Evolutionary conservation across 2,113 vertebrate genomes (phyloP).

Genomic region (Bettongia penicillata): DNA sequence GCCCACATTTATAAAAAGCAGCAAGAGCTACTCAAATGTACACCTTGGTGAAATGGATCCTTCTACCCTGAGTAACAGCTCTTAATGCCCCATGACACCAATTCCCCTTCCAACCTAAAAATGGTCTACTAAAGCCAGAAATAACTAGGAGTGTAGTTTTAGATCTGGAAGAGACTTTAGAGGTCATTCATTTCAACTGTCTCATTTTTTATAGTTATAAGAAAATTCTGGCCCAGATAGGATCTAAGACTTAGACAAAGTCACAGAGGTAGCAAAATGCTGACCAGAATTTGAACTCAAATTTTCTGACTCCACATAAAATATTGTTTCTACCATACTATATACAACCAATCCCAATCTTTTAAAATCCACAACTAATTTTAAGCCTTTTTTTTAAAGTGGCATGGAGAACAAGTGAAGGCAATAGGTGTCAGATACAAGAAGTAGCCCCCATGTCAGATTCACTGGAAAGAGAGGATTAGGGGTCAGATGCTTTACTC

Average conservation of each 20-base stretch:
- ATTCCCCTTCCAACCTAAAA: neutral
- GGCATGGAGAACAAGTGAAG: neutral
- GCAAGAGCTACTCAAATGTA: neutral
- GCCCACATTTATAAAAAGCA: neutral
- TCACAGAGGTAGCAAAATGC: neutral
- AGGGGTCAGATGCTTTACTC: neutral
- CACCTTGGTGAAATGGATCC: neutral
- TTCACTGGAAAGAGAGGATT: neutral
- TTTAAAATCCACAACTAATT: neutral
- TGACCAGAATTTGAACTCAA: neutral
- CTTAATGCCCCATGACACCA: neutral
- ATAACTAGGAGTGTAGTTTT: neutral
- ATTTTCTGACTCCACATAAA: neutral
- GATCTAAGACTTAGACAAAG: neutral
- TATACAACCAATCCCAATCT: neutral
- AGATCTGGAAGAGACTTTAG: neutral
- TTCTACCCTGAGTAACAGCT: neutral
- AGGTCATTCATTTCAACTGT: neutral
- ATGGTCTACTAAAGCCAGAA: neutral
- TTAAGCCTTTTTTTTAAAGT: neutral
- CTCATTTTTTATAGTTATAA: neutral
- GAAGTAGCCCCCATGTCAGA: neutral
- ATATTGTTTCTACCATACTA: neutral
- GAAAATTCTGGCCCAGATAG: neutral
- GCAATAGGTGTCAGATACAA: neutral